phyloP scores from a whole-genome alignment of 2,797 vertebrate species.

The Catostomus latipinnis region DNA sequence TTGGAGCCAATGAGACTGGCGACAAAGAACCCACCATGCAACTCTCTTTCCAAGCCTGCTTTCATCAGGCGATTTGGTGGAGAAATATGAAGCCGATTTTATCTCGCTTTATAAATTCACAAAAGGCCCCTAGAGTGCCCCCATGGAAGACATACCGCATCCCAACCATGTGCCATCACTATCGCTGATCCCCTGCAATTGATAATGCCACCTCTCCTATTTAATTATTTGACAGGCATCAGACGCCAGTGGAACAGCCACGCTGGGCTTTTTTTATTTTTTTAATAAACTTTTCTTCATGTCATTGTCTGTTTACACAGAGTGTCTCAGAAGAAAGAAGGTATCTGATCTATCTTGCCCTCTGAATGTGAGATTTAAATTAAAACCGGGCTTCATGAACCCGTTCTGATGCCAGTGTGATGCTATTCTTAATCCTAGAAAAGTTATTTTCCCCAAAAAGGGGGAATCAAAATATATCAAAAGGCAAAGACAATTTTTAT shows the following conservation, averaged over 20 bases:
- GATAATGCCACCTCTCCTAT: slow-evolving; percentile 83
- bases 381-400: slow-evolving; percentile 72
- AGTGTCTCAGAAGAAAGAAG: slow-evolving; percentile 76
- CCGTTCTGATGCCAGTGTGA: slow-evolving; percentile 61
- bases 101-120: slow-evolving; percentile 81
- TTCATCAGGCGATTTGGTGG: slow-evolving; percentile 80
- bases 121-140: slow-evolving; percentile 82
- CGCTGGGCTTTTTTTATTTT: slow-evolving; percentile 60
- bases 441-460: slow-evolving; percentile 35
- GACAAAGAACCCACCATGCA: slow-evolving; percentile 80
- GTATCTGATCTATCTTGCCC: slow-evolving; percentile 71
- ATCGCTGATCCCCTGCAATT: slow-evolving; percentile 83
- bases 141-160: slow-evolving; percentile 79
- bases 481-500: slow-evolving; percentile 37
- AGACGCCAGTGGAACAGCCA: slow-evolving; percentile 78
- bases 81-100: slow-evolving; percentile 84
- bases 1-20: slow-evolving; percentile 73
- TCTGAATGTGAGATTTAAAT: slow-evolving; percentile 71
- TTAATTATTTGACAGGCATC: slow-evolving; percentile 86
- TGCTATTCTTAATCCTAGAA: slow-evolving; percentile 43
- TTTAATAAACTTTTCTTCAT: slow-evolving; percentile 76
- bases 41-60: slow-evolving; percentile 75
- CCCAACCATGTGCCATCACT: slow-evolving; percentile 75
- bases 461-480: too few species aligned
- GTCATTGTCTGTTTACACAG: slow-evolving; percentile 83